Evolutionary conservation across 2,888 invertebrate genomes (phyloP), one percentile per base, ranked within the genome.

Genomic region (Ophion ventricosus): DNA sequence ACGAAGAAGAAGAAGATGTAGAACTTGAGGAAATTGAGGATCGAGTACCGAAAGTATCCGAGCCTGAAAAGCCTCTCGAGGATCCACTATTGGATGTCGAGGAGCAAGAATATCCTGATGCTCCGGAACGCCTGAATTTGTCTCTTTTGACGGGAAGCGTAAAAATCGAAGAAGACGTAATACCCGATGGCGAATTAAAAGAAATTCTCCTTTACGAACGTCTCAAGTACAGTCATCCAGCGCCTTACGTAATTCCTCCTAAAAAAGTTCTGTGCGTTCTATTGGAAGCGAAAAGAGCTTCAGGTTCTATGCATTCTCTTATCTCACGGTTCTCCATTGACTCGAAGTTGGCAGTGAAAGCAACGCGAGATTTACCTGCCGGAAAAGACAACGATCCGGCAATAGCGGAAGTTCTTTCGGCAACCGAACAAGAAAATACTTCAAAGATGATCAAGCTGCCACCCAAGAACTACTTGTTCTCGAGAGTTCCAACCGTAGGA

Each of bases 251-350:
- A 1, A 80, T 89, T 69, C 91, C 91, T 0, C 88, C 91, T 0
- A 90, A 89, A 35, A 89, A 88, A 67, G 91, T 90, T 2, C 79
- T 93, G 3, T 85, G 88, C 10, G 83, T 89, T 23, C 88, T 93
- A 8, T 61, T 92, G 1, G 88, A 91, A n/a, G 90, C 91, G 0
- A 93, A 93, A 83, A 87, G 88, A 67, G 93, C 92, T 2, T 90
- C 90, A 0, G 89, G 89, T 69, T 93, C 93, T 2, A 87, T 90
- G 10, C 91, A 90, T 20, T 93, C 93, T 1, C 82, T 93, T 29
- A 84, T 93, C 0, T 93, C 93, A 1, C 87, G 92, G 84, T 93
- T 93, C 85, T 93, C 93, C 0, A 89, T 93, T 2, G 91, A 93
- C 57, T 93, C 92, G 0, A 90, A 89, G 82, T 77, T 93, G 11